Percentiles rank a stretch among this genome's conserved stretches.
Conservation (phyloP, 2,888 invertebrate genomes). For the Drosophila infuscata region DNA sequence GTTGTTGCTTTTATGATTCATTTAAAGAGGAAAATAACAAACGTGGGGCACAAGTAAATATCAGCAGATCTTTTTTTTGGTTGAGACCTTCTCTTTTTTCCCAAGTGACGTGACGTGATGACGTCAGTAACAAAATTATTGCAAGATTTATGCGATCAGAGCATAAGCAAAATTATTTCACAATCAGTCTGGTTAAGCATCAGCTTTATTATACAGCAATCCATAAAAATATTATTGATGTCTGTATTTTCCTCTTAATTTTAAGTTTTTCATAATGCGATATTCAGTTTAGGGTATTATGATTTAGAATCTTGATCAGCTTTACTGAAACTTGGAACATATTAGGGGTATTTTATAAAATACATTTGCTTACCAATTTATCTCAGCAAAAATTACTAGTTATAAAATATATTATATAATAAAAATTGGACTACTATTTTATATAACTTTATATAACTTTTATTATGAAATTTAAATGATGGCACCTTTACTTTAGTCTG, state of each 20-base stretch:
- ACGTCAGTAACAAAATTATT: slow-evolving; percentile 10
- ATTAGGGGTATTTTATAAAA: not conserved
- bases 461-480: not conserved
- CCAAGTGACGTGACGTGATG: slow-evolving; percentile 9
- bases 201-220: not conserved
- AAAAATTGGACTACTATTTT: not conserved
- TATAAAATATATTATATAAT: too few species aligned
- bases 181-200: not conserved
- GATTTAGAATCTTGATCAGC: not conserved
- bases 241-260: not conserved
- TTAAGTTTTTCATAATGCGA: not conserved
- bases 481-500: not conserved
- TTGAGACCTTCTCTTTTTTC: not conserved
- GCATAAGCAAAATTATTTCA: not conserved
- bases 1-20: slow-evolving; percentile 64
- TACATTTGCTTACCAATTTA: too few species aligned
- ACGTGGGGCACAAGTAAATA: slow-evolving; percentile 33
- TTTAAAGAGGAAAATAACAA: slow-evolving; percentile 54
- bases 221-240: not conserved
- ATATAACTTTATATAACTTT: not conserved
- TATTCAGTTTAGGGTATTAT: not conserved
- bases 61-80: slow-evolving; percentile 5
- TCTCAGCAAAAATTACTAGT: too few species aligned
- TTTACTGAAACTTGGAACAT: not conserved
- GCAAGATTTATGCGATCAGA: not conserved